phyloP scores from a whole-genome alignment of 2,113 vertebrate genomes.

The Perca flavescens region DNA sequence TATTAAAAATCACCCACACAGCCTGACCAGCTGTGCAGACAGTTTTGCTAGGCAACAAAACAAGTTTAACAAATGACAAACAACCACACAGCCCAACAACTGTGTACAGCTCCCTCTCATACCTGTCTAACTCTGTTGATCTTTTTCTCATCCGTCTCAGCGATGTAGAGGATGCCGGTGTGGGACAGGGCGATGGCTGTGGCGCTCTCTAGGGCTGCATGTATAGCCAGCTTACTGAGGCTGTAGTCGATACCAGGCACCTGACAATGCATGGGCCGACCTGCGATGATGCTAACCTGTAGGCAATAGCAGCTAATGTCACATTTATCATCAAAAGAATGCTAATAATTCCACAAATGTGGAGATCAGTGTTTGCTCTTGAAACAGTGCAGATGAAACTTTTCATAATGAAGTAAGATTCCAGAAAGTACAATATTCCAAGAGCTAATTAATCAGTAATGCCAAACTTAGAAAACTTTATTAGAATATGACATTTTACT shows the following conservation, averaged over 20 bases:
- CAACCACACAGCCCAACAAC: background rate
- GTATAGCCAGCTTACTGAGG: slow-evolving; percentile 98
- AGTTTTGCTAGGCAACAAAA: slow-evolving; percentile 13
- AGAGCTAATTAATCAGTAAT: slow-evolving; percentile 59
- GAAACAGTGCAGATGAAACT: slow-evolving; percentile 14
- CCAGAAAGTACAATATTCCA: slow-evolving; percentile 36
- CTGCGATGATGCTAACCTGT: slow-evolving; percentile 98
- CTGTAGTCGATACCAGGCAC: slow-evolving; percentile 99
- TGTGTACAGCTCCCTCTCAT: background rate
- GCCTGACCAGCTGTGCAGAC: slow-evolving; percentile 46
- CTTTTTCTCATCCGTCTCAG: slow-evolving; percentile 99
- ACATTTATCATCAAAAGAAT: background rate
- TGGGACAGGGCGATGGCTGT: slow-evolving; percentile 97
- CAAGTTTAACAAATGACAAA: slow-evolving; percentile 30
- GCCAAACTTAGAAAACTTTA: slow-evolving; percentile 53
- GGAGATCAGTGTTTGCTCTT: background rate
- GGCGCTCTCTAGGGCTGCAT: slow-evolving; percentile 97
- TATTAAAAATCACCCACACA: slow-evolving; percentile 31
- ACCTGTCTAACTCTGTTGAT: slow-evolving; percentile 92
- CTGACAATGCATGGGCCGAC: slow-evolving; percentile 98
- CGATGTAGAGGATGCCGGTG: slow-evolving; percentile 96
- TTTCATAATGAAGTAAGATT: slow-evolving; percentile 27
- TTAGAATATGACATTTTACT: slow-evolving; percentile 45
- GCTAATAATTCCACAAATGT: background rate
- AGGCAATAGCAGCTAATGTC: slow-evolving; percentile 52